Evolutionary conservation across 2,888 invertebrate genomes (phyloP), one percentile per base, ranked within the genome.

Genomic region (Drosophila monieri): DNA sequence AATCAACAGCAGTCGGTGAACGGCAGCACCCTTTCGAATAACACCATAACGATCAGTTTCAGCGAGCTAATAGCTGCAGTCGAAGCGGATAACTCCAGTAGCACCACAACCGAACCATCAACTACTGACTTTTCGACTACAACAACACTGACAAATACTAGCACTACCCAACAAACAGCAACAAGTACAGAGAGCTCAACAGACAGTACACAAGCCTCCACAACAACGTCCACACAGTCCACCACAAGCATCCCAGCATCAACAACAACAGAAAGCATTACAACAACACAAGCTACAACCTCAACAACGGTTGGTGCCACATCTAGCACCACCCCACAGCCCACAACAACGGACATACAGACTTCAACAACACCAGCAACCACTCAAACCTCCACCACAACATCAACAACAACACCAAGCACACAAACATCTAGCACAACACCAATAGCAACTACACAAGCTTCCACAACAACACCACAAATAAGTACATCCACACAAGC

Each of bases 21-120:
- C 43, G 85, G 60, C 30, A 84, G 60, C 30, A 84, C 86, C 41
- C 69, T 73, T 10, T 39, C 57, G n/a, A 86, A 84, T 48, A 76
- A 80, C 32, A 68, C 76, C 25, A 80, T 80, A 47, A 65, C 78
- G 30, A 84, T 86, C 37, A 81, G 73, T 48, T 72, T 77, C 1
- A 83, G 80, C 43, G 86, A 81, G 55, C 69, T 86, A 37, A 84
- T 86, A 49, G 80, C 73, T 9, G 80, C 69, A 25, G 81, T 67
- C 15, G 55, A 64, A n/a, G 41, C 69, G 4, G 37, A 62, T 12
- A 14, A 43, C 18, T 48, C 32, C 6, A 55, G 12, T 35, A 37
- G 43, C 32, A 35, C 15, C 10, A 41, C 41, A 6, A 54, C 57
- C 2, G 51, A 43, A 1, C 37, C 48, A 30, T 52, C 49, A 41